Percentiles rank a stretch among this genome's conserved stretches.
phyloP scores from a whole-genome alignment of 2,797 vertebrate species.

The Sebastes minor region DNA sequence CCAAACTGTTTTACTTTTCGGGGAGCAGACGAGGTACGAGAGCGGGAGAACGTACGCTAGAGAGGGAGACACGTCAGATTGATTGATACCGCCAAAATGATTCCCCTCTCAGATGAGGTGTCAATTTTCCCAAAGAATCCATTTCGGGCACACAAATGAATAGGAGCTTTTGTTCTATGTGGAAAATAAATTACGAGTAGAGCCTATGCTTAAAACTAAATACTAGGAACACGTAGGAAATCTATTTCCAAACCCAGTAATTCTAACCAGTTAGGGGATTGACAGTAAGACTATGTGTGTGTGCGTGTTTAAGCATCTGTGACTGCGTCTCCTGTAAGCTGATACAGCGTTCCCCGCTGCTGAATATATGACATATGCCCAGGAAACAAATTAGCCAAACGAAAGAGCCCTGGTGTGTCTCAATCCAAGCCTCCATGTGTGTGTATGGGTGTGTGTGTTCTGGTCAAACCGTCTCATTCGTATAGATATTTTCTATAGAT shows the following conservation, averaged over 20 bases:
- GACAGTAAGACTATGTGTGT: slow-evolving; percentile 38
- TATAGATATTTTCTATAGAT: background rate
- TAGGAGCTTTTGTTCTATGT: slow-evolving; percentile 63
- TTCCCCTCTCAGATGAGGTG: slow-evolving; percentile 56
- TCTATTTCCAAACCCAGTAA: slow-evolving; percentile 64
- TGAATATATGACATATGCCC: slow-evolving; percentile 62
- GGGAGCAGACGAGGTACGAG: background rate
- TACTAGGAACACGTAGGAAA: slow-evolving; percentile 43
- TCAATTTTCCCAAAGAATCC: slow-evolving; percentile 59
- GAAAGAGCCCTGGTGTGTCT: slow-evolving; percentile 13
- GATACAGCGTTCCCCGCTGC: slow-evolving; percentile 44
- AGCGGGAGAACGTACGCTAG: background rate
- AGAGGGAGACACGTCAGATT: slow-evolving; percentile 36
- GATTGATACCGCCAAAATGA: slow-evolving; percentile 63
- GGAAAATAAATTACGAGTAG: slow-evolving; percentile 59
- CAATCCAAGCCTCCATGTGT: background rate
- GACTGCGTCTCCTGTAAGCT: slow-evolving; percentile 58
- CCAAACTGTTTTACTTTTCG: slow-evolving; percentile 36
- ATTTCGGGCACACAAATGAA: slow-evolving; percentile 60
- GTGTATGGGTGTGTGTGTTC: background rate
- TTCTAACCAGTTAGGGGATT: slow-evolving; percentile 57
- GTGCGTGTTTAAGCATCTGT: slow-evolving; percentile 47
- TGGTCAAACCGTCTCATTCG: background rate
- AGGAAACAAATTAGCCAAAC: slow-evolving; percentile 63
- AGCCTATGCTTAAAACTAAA: slow-evolving; percentile 60